These are phyloP conservation scores for Heterohyrax brucei DNA, from an alignment of 2,797 vertebrate genomes.

Conservation along the genomic window DNA sequence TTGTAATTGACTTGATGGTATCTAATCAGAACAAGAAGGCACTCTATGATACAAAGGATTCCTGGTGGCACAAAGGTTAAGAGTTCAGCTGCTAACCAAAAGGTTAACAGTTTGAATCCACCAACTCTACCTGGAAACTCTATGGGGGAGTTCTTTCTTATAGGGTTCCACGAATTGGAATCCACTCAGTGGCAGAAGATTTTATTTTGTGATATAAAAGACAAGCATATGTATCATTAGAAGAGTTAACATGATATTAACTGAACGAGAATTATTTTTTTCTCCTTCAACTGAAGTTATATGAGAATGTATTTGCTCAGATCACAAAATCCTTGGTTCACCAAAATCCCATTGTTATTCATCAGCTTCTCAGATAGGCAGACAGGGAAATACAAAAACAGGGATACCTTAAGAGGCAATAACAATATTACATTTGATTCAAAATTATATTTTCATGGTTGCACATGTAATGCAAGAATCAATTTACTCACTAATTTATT, in stretches of 20 bases:
- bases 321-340: neutral
- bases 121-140: no score
- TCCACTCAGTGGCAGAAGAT: no score
- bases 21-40: no score
- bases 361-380: neutral
- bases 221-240: neutral
- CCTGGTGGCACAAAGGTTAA: no score
- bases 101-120: no score
- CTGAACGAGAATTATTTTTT: neutral
- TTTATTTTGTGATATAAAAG: neutral
- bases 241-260: neutral
- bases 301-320: neutral
- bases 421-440: neutral
- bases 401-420: neutral
- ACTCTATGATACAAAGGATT: no score
- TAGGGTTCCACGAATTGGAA: no score
- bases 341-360: neutral
- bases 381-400: neutral
- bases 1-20: no score
- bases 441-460: constrained; percentile 9
- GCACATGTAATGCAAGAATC: neutral
- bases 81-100: no score
- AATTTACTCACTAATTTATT: neutral
- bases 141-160: no score
- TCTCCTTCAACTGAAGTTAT: neutral